Percentiles rank a stretch among this genome's conserved stretches.
phyloP scores from a whole-genome alignment of 2,113 vertebrate genomes.

The Saimiri boliviensis region DNA sequence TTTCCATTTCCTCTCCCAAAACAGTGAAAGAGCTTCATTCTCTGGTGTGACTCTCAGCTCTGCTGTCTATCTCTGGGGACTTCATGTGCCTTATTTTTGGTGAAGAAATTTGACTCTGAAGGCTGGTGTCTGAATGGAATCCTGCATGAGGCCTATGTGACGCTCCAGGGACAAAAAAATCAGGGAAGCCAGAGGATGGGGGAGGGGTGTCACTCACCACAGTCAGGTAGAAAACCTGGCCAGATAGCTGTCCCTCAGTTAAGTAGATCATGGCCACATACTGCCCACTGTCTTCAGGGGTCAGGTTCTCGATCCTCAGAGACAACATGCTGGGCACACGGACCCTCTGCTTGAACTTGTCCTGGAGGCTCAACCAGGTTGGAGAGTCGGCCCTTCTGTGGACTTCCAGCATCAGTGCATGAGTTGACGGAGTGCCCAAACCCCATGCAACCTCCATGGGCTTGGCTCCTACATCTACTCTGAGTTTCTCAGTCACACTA shows the following conservation, averaged over 20 bases:
- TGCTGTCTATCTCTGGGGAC: background rate
- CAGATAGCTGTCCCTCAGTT: rapidly evolving
- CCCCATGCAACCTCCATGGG: background rate
- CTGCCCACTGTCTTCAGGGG: background rate
- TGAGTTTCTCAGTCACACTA: rapidly evolving
- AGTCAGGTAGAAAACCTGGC: background rate
- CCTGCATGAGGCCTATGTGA: background rate
- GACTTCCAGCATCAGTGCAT: rapidly evolving
- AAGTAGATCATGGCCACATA: rapidly evolving
- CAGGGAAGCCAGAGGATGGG: rapidly evolving
- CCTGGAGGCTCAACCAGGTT: background rate
- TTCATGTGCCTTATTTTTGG: no score
- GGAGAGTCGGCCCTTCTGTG: rapidly evolving
- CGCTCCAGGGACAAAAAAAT: rapidly evolving
- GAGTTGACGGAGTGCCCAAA: rapidly evolving
- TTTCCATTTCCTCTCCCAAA: background rate
- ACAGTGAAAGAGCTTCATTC: background rate
- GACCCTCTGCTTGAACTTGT: background rate
- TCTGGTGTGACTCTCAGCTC: background rate
- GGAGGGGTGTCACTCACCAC: background rate
- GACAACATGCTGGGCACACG: rapidly evolving
- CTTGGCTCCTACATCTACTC: rapidly evolving
- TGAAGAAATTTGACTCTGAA: background rate
- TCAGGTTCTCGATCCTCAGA: background rate
- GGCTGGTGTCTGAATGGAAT: no score